phyloP scores from a whole-genome alignment of 2,113 vertebrate species.

The Pitta sordida region DNA sequence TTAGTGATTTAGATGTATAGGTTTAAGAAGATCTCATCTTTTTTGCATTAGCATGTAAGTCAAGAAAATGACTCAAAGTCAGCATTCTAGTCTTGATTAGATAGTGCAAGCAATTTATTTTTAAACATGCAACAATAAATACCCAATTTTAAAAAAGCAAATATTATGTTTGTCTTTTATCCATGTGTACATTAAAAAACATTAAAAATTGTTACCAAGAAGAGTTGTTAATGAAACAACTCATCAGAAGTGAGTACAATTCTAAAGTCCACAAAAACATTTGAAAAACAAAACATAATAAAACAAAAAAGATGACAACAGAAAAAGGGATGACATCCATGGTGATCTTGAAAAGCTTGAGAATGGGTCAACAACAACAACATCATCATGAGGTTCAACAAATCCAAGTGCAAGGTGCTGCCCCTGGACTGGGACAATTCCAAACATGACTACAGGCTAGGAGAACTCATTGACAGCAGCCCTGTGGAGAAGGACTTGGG shows the following conservation, averaged over 20 bases:
- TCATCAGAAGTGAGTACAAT: background rate
- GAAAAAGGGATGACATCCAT: background rate
- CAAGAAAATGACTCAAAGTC: background rate
- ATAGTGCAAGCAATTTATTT: background rate
- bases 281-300: background rate
- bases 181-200: background rate
- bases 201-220: background rate
- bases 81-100: conserved; percentile 11
- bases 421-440: background rate
- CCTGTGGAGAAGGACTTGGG: background rate
- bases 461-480: background rate
- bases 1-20: conserved; percentile 8
- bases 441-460: background rate
- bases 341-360: background rate
- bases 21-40: conserved; percentile 2
- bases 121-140: background rate
- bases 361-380: background rate
- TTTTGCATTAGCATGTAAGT: background rate
- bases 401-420: background rate
- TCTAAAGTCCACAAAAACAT: background rate
- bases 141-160: background rate
- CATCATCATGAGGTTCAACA: background rate
- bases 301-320: background rate
- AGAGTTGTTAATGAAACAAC: background rate
- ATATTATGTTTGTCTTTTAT: background rate